Percentiles rank a stretch among this genome's conserved stretches.
Conservation (phyloP, 2,888 invertebrate genomes). For the Drosophila tripunctata region DNA sequence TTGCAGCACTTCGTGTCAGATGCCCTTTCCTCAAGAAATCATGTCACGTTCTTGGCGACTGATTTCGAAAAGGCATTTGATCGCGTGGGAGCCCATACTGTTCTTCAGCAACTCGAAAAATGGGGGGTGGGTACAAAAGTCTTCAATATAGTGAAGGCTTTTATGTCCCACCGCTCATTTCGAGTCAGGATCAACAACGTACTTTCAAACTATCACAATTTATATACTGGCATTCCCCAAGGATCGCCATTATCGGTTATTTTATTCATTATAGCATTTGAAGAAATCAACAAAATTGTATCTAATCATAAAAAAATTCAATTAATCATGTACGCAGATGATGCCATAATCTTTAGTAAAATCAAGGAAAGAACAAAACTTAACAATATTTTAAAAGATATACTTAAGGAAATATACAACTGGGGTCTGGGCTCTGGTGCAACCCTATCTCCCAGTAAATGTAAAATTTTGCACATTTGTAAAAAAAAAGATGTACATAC, state of each 20-base stretch:
- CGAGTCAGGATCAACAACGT: slow-evolving; percentile 15
- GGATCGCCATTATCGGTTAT: slow-evolving; percentile 25
- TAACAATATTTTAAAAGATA: slow-evolving; percentile 1
- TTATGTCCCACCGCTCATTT: slow-evolving; percentile 17
- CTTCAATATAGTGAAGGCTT: slow-evolving; percentile 26
- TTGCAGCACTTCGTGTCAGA: slow-evolving; percentile 18
- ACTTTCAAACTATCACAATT: slow-evolving; percentile 8
- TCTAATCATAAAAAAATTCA: slow-evolving; percentile 5
- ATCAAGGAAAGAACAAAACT: neutral
- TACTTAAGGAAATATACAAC: slow-evolving; percentile 5
- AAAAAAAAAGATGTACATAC: slow-evolving; percentile 5
- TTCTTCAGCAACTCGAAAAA: slow-evolving; percentile 17
- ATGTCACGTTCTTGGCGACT: slow-evolving; percentile 18
- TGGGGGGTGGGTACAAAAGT: slow-evolving; percentile 23
- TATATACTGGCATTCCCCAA: slow-evolving; percentile 18
- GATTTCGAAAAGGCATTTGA: slow-evolving; percentile 35
- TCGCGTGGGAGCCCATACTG: slow-evolving; percentile 17
- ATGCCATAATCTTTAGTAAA: slow-evolving; percentile 1
- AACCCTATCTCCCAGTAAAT: neutral
- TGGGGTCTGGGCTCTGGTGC: neutral
- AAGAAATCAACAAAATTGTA: slow-evolving; percentile 20
- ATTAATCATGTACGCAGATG: slow-evolving; percentile 9
- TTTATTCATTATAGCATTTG: slow-evolving; percentile 22
- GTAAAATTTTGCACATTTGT: slow-evolving; percentile 13
- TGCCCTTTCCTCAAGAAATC: slow-evolving; percentile 18